Evolutionary conservation across 1,140 invertebrate species (phyloP).

Genomic region (Zaprionus kolodkinae): DNA sequence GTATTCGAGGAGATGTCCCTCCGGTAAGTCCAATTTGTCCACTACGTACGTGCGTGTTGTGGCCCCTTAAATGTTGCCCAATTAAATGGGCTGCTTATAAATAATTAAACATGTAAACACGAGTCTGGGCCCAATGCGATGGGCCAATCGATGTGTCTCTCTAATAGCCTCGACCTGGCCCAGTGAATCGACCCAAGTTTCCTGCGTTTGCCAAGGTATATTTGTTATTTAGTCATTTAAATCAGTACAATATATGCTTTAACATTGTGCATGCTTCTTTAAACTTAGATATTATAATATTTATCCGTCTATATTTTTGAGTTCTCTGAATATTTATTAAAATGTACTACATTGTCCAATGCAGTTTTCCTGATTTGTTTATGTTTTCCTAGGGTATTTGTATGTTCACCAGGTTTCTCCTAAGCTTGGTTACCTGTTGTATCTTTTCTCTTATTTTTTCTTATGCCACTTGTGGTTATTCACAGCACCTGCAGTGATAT

Average conservation of each 20-base stretch:
- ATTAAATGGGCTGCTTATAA: constrained; percentile 50
- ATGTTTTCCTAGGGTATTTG: background rate
- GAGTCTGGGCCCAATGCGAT: constrained; percentile 30
- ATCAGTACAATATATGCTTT: background rate
- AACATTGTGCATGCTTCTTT: background rate
- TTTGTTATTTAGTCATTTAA: background rate
- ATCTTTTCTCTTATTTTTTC: background rate
- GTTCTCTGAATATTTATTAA: background rate
- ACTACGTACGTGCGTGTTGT: constrained; percentile 11
- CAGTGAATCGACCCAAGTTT: background rate
- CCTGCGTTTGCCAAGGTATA: background rate
- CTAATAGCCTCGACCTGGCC: constrained; percentile 56
- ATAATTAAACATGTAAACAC: constrained; percentile 63
- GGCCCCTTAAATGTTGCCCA: constrained; percentile 34
- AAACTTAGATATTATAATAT: background rate
- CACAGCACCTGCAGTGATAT: background rate
- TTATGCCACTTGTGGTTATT: background rate
- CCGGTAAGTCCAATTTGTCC: background rate
- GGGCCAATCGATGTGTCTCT: constrained; percentile 64
- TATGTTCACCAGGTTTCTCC: background rate
- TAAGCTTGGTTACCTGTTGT: background rate
- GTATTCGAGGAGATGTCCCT: background rate
- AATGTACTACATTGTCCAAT: background rate
- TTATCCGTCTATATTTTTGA: background rate
- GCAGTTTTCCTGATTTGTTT: background rate